These are phyloP conservation scores for Monoplex corrugatus DNA, from an alignment of 2,888 invertebrate species.

Conservation along the genomic window DNA sequence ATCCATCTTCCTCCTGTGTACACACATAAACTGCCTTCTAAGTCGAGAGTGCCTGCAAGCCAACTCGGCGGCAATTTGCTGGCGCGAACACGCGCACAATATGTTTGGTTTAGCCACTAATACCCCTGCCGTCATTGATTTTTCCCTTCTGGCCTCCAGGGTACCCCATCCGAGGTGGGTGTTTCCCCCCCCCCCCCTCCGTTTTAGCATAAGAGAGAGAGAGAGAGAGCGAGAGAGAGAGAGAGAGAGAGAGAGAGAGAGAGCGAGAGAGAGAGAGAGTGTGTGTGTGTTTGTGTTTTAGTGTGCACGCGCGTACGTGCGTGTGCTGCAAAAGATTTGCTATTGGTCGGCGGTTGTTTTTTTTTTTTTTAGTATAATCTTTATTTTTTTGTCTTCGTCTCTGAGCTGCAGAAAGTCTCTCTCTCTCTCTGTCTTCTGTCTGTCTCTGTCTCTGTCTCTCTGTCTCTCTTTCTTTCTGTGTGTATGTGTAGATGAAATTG, in stretches of 20 bases:
- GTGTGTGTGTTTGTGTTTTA: background rate
- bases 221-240: too few species aligned
- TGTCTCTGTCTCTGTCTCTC: too few species aligned
- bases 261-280: too few species aligned
- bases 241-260: too few species aligned
- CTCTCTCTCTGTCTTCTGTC: background rate
- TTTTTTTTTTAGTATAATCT: background rate
- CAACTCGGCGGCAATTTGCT: background rate
- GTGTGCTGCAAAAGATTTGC: background rate
- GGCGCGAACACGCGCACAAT: background rate
- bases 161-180: too few species aligned
- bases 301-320: background rate
- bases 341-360: background rate
- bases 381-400: background rate
- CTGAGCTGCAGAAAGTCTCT: background rate
- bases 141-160: background rate
- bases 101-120: constrained; percentile 11
- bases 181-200: background rate
- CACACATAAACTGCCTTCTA: background rate
- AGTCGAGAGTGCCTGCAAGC: background rate
- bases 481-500: background rate
- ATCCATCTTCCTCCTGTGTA: background rate
- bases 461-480: background rate
- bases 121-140: background rate
- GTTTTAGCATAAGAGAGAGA: too few species aligned